A percentile compares a stretch with the other conserved stretches of the same genome.
Conservation (phyloP, 2,113 vertebrate genomes). For the Melanotaenia duboulayi region DNA sequence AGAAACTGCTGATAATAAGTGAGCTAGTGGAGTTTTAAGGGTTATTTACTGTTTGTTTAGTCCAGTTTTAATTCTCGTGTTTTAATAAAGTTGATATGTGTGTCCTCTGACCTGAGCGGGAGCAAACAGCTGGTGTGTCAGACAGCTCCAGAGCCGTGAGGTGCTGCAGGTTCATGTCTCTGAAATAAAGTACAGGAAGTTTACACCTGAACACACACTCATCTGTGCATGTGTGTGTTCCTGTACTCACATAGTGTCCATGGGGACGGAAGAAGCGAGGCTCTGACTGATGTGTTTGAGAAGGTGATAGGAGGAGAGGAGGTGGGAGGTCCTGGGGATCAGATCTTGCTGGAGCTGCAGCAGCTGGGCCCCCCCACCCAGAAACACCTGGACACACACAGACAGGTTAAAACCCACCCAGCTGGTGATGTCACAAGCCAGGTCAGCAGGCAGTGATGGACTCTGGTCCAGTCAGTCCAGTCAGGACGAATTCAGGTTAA, state of each 20-base stretch:
- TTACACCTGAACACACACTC: background rate
- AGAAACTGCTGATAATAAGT: too few relatives aligned
- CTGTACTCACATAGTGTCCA: constrained; percentile 91
- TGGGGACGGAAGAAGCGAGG: constrained; percentile 85
- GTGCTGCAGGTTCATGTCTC: constrained; percentile 95
- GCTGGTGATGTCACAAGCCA: too few relatives aligned
- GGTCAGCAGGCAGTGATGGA: too few relatives aligned
- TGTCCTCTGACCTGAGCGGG: constrained; percentile 83
- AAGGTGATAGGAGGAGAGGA: constrained; percentile 91
- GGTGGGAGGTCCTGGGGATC: constrained; percentile 89
- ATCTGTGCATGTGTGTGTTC: background rate
- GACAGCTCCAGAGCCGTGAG: constrained; percentile 91
- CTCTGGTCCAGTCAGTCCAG: too few relatives aligned
- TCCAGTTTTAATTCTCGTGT: too few relatives aligned
- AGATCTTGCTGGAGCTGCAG: constrained; percentile 94
- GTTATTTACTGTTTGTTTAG: too few relatives aligned
- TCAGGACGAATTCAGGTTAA: too few relatives aligned
- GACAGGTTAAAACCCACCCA: background rate
- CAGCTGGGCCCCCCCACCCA: constrained; percentile 85
- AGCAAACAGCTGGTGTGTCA: constrained; percentile 81
- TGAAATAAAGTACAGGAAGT: constrained; percentile 53
- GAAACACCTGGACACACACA: constrained; percentile 80
- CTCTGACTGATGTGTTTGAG: constrained; percentile 89
- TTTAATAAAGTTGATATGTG: too few relatives aligned
- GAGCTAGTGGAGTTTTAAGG: too few relatives aligned